Conservation (phyloP, 1,140 invertebrate genomes). For the Drosophila oshimai region DNA sequence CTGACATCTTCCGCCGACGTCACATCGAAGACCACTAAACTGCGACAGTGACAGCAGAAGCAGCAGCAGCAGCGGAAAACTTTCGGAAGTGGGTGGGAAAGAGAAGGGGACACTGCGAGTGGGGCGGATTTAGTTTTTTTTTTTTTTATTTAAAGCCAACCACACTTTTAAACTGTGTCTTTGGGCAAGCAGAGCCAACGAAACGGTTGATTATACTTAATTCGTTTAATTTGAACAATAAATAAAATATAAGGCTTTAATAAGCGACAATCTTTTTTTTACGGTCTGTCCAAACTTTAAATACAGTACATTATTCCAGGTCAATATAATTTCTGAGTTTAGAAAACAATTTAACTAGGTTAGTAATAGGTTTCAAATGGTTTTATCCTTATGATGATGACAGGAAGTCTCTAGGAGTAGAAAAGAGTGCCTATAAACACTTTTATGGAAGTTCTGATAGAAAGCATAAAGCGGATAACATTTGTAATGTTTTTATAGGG, state of each 20-base stretch:
- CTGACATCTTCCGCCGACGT: conserved; percentile 69
- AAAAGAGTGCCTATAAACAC: too few species aligned
- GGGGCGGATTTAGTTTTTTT: background rate
- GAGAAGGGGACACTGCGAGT: background rate
- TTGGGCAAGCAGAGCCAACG: background rate
- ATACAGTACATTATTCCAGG: too few species aligned
- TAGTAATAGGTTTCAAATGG: too few species aligned
- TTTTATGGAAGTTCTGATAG: too few species aligned
- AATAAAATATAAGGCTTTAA: too few species aligned
- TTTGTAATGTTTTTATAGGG: too few species aligned
- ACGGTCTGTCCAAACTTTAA: background rate
- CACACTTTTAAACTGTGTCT: background rate
- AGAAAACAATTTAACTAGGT: too few species aligned
- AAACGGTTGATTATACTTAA: background rate
- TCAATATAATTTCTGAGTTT: too few species aligned
- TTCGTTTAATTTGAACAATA: background rate
- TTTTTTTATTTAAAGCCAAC: background rate
- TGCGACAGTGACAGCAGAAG: conserved; percentile 8
- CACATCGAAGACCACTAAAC: conserved; percentile 41
- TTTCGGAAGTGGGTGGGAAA: conserved; percentile 29
- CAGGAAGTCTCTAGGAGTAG: too few species aligned
- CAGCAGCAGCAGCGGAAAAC: conserved; percentile 12
- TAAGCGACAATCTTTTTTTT: too few species aligned
- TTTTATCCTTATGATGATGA: too few species aligned
- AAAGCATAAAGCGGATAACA: too few species aligned